phyloP scores from a whole-genome alignment of 2,113 vertebrate genomes.

The Sardina pilchardus region DNA sequence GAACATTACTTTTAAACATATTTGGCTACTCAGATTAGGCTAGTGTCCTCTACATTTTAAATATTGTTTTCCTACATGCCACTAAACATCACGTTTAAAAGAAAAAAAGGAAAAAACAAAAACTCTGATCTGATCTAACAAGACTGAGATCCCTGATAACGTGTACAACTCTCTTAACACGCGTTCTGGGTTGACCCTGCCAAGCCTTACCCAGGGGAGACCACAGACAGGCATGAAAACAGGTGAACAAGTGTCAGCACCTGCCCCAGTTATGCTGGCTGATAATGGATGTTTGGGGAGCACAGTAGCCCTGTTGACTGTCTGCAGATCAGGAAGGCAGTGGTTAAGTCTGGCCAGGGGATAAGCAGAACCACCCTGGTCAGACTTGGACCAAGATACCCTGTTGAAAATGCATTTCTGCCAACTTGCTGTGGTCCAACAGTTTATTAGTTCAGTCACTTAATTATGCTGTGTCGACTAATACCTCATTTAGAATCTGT shows the following conservation, averaged over 20 bases:
- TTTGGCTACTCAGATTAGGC: background rate
- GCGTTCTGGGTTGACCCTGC: background rate
- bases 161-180: background rate
- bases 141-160: background rate
- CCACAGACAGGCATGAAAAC: background rate
- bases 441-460: slow-evolving; percentile 2
- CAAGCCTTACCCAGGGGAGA: background rate
- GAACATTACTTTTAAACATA: background rate
- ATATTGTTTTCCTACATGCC: too few species aligned
- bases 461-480: background rate
- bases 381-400: background rate
- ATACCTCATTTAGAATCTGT: background rate
- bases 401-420: background rate
- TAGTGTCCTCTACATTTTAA: too few species aligned
- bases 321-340: slow-evolving; percentile 10
- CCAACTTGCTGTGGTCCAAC: background rate
- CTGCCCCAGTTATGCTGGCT: background rate
- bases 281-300: background rate
- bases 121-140: background rate
- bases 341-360: slow-evolving; percentile 1
- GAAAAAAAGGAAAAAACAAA: too few species aligned
- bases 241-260: background rate
- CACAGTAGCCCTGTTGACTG: background rate
- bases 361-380: slow-evolving; percentile 4
- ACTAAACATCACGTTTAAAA: background rate